Evolutionary conservation across 1,140 invertebrate species (phyloP).

Genomic region (Pemphigus obesinymphae): DNA sequence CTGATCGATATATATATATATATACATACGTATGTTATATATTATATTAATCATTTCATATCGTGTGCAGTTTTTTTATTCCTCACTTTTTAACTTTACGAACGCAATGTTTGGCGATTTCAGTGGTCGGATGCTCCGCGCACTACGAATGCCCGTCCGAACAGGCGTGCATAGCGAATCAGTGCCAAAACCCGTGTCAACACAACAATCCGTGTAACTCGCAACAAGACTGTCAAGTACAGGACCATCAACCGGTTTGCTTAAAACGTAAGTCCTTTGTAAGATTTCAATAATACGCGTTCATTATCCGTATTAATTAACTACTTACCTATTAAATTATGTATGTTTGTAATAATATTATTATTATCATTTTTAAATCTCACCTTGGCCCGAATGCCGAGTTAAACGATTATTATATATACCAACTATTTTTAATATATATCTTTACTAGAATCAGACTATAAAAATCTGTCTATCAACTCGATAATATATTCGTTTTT

Average conservation of each 20-base stretch:
- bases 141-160: slow-evolving; percentile 67
- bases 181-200: slow-evolving; percentile 70
- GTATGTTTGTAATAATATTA: no score
- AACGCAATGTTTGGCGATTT: slow-evolving; percentile 39
- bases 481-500: background rate
- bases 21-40: no score
- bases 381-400: background rate
- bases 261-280: slow-evolving; percentile 64
- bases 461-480: background rate
- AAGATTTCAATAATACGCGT: no score
- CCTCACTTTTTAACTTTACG: background rate
- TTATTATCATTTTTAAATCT: no score
- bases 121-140: slow-evolving; percentile 65
- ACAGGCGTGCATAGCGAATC: slow-evolving; percentile 69
- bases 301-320: no score
- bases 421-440: background rate
- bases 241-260: slow-evolving; percentile 72
- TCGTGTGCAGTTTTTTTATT: no score
- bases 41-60: no score
- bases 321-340: no score
- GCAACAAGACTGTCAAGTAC: slow-evolving; percentile 67
- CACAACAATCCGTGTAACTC: slow-evolving; percentile 63
- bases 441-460: background rate
- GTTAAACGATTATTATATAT: no score
- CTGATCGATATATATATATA: no score